Percentiles rank a stretch among this genome's conserved stretches.
Evolutionary conservation across 2,113 vertebrate genomes (phyloP).

Genomic region (Thinocorus orbignyianus): DNA sequence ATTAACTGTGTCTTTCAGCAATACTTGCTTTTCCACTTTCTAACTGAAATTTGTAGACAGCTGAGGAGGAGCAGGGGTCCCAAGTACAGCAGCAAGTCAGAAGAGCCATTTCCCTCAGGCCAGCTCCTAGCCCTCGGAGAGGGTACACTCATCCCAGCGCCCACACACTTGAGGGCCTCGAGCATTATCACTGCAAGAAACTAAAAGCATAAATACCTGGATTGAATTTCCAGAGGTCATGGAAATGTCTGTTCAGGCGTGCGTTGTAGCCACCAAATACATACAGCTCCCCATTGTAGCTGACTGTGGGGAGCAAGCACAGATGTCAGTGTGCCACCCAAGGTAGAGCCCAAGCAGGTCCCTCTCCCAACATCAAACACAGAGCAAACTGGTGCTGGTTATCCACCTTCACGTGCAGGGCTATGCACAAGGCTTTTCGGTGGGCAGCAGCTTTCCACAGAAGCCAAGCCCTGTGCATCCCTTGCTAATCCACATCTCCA

Average conservation of each 20-base stretch:
- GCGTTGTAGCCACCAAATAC: slow-evolving; percentile 98
- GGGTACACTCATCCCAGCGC: not conserved
- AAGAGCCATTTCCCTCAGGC: not conserved
- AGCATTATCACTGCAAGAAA: not conserved
- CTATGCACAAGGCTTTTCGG: fast-evolving
- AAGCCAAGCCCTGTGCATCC: not conserved
- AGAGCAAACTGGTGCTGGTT: not conserved
- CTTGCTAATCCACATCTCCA: not conserved
- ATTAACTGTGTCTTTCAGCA: not conserved
- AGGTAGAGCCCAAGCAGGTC: not conserved
- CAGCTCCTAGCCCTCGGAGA: not conserved
- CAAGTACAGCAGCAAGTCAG: not conserved
- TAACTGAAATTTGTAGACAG: not conserved
- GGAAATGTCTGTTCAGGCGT: slow-evolving; percentile 94
- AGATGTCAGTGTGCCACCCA: not conserved
- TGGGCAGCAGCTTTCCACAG: not conserved
- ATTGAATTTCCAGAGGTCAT: slow-evolving; percentile 98
- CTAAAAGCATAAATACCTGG: slow-evolving; percentile 80
- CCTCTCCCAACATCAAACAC: not conserved
- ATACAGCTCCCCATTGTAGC: slow-evolving; percentile 92
- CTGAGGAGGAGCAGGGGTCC: not conserved
- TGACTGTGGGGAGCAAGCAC: slow-evolving; percentile 76
- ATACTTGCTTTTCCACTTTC: not conserved
- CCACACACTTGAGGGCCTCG: not conserved
- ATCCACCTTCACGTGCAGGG: not conserved